Evolutionary conservation across 2,797 vertebrate genomes (phyloP), one percentile per base, ranked within the genome.

Genomic region (Sarcophilus harrisii): DNA sequence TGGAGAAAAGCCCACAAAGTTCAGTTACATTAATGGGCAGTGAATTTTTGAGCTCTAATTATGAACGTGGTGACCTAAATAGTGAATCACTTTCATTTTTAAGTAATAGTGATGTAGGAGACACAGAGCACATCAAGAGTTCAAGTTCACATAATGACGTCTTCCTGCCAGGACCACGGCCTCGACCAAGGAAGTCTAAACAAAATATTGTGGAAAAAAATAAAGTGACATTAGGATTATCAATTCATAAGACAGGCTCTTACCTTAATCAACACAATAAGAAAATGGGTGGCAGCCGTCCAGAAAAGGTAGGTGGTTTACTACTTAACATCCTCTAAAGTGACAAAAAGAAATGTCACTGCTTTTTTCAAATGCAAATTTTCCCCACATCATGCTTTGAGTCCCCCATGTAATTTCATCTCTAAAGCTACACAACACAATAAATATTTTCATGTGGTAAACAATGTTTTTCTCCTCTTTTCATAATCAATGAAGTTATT

Each of bases 121-220:
- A 94, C 45, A 93, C 62, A 55, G 93, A 2, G 45, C 59, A 89
- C 90, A 59, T 58, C 54, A 92, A 91, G 32, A 95, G 30, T 38
- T 90, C 98, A 73, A 95, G 97, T 54, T 95, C 91, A 90, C 4
- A 92, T 3, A 94, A 95, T 29, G 73, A 9, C 6, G 92, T 94
- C 49, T 95, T 93, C 91, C 93, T 96, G 96, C 87, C 95, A 14
- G 92, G 13, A 14, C 94, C 90, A 1, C 96, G 91, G 0, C 60
- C 24, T 32, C 94, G 1, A 28, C 87, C 96, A 60, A 98, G 57
- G 90, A 98, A 93, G 93, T 91, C 54, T n/a, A 98, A 92, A 57
- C 98, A 98, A 60, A 98, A 99, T 97, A 99, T 99, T 73, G 98
- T 99, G 89, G 98, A 99, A 94, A 99, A 98, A 52, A 99, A 99